A percentile compares a stretch with the other conserved stretches of the same genome.
These are phyloP conservation scores for Microctenopoma stevenorrisi DNA, from an alignment of 2,797 vertebrate species.

Conservation along the genomic window DNA sequence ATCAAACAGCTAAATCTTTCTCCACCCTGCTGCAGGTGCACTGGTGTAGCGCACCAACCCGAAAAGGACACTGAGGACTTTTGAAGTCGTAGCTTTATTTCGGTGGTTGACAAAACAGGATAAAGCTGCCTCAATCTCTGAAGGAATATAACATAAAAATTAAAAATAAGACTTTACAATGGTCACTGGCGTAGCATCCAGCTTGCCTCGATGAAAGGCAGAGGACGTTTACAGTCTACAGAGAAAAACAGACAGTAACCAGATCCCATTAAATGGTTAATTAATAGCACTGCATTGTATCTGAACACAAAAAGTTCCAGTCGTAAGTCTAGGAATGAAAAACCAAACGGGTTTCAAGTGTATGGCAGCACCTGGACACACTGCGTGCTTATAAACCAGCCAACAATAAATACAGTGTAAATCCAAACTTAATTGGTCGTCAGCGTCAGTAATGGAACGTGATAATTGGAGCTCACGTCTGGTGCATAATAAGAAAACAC, in stretches of 20 bases:
- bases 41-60: not conserved
- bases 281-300: not conserved
- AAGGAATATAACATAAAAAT: conserved; percentile 34
- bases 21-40: not conserved
- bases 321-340: not conserved
- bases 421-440: not conserved
- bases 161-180: conserved; percentile 11
- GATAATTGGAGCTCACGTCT: conserved; percentile 21
- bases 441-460: not conserved
- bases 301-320: not conserved
- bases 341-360: conserved; percentile 2
- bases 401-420: conserved; percentile 15
- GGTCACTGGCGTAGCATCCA: conserved; percentile 30
- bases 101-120: conserved; percentile 58
- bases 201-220: not conserved
- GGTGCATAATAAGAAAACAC: conserved; percentile 6
- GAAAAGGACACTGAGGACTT: conserved; percentile 13
- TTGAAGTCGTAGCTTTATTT: conserved; percentile 77
- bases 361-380: not conserved
- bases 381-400: not conserved
- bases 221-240: conserved; percentile 13
- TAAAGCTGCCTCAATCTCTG: conserved; percentile 75
- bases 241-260: conserved; percentile 31
- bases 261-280: conserved; percentile 51
- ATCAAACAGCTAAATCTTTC: too few relatives aligned